Base-by-base conservation (phyloP, 2,797 vertebrate genomes). In the Gobionotothen gibberifrons region DNA sequence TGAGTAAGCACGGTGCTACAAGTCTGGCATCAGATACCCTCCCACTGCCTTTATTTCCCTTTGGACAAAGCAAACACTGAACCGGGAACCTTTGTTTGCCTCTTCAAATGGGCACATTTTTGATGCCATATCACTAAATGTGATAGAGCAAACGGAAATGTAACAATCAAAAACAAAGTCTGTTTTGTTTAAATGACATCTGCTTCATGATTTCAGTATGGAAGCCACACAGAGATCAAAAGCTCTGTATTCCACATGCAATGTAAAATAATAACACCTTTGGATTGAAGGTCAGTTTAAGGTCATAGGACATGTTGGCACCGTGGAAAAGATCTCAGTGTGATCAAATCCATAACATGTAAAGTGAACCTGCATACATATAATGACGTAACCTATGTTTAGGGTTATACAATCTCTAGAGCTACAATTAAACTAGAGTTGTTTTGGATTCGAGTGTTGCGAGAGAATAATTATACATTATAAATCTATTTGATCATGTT, bases 1-100 rank as follows among this genome's bases (percentile, higher is more conserved):
- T 32, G 65, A 71, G 62, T 69, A 32, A 62, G 71, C 36, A 48
- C 63, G 55, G 66, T 15, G 52, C 76, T 79, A 72, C 72, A 86
- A 74, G 76, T 83, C 76, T 89, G 86, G 86, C 87, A 85, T 62
- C 79, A 84, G 70, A 81, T 72, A 82, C 54, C 61, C 76, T 84
- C 78, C 80, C 32, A 72, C 72, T 68, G 73, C 14, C 76, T 78
- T 82, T 68, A 68, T 87, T 83, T 89, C 81, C 77, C 66, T 72
- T 53, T 0, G 22, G 85, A 87, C 77, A 85, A 87, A 87, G 74
- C 82, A 83, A 84, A 86, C 74, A 83, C 64, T 46, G 19, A 79
- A 72, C 56, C 56, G 52, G 72, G 52, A 83, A 69, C 61, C 59
- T 87, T 84, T 84, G 82, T 87, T 81, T 79, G 72, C 52, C 57